Conservation (phyloP, 1,140 invertebrate species). For the Atta colombica region DNA sequence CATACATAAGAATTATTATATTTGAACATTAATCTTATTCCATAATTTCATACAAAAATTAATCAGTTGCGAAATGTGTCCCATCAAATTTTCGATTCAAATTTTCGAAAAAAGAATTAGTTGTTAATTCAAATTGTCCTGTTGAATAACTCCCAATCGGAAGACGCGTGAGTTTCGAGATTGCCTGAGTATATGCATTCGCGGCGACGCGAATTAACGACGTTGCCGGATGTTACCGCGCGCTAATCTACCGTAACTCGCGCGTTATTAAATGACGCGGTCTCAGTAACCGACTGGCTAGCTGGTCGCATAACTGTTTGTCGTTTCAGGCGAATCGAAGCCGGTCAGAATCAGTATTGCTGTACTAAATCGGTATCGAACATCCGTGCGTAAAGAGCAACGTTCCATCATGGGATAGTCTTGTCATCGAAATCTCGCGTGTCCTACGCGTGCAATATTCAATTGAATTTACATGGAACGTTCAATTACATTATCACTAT, state of each 20-base stretch:
- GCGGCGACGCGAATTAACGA: conserved; percentile 54
- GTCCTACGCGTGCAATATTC: neutral
- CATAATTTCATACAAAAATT: neutral
- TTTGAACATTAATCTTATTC: neutral
- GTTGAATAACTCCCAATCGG: neutral
- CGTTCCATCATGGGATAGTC: neutral
- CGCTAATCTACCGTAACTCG: conserved; percentile 68
- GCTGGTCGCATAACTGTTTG: conserved; percentile 59
- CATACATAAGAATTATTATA: neutral
- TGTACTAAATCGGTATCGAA: conserved; percentile 38
- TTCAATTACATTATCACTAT: conserved; percentile 7
- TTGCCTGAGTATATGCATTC: neutral
- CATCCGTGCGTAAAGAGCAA: conserved; percentile 32
- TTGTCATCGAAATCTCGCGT: neutral
- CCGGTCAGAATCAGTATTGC: conserved; percentile 33
- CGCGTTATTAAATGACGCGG: conserved; percentile 58
- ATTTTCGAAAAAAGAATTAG: neutral
- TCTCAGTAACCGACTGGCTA: conserved; percentile 32
- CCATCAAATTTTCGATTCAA: neutral
- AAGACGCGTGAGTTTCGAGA: neutral
- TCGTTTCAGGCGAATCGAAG: conserved; percentile 50
- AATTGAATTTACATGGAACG: neutral
- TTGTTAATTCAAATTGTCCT: neutral
- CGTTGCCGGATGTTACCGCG: conserved; percentile 73
- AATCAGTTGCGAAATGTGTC: neutral